Evolutionary conservation across 2,113 vertebrate species (phyloP), one percentile per base, ranked within the genome.

Genomic region (Stegastes partitus): DNA sequence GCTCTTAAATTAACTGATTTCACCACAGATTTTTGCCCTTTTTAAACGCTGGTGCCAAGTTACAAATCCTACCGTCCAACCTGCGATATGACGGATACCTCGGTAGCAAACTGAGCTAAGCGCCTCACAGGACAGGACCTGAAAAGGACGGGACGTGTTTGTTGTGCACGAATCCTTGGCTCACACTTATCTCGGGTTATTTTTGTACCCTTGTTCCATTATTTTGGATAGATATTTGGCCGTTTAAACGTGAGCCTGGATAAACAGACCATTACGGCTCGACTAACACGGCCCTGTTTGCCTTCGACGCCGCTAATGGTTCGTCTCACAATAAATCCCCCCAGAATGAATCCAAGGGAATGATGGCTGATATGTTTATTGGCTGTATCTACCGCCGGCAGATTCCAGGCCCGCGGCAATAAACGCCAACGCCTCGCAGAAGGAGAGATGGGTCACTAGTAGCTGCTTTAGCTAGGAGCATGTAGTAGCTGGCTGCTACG

Each of bases 281-380:
- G 62, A 71, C 83, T 82, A 84, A 83, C 86, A 71, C 61, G 72
- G 82, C 87, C 84, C 63, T 83, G 81, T 88, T 85, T 71, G 88
- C 68, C 80, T 89, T 74, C 58, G 59, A 44, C 61, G 61, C 70
- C 26, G 61, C 75, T 89, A 83, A 86, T 72, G 31, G 76, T 34
- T 65, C 59, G 42, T 86, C 81, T 87, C 58, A 68, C 73, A 67
- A 84, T 93, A 93, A 93, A 93, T 93, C 89, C 81, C 88, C 80
- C 28, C 67, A 25, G 68, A 74, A 80, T 16, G 59, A 42, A 61
- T 90, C 83, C 82, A 67, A 67, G 88, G 75, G 76, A 92, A 85
- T 66, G 88, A 92, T 87, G 89, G 81, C 91, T 87, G 89, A 92
- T 91, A 81, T 93, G 84, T 94, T 93, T 92, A 91, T 92, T 92